Conservation (phyloP, 2,113 vertebrate species). For the Hyla sarda region DNA sequence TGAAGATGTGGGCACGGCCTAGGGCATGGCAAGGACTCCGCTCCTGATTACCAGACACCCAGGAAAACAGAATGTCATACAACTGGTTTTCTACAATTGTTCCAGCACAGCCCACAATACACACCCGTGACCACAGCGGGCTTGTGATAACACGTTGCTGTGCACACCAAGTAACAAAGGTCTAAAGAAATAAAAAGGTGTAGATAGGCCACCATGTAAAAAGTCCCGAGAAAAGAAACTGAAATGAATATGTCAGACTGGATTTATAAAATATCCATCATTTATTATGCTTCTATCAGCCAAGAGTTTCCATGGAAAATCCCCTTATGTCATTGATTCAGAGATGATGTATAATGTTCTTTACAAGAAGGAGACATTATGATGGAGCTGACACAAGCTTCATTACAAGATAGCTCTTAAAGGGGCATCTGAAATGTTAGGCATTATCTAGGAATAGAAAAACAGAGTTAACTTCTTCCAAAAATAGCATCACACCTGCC, state of each 20-base stretch:
- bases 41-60: slow-evolving; percentile 1
- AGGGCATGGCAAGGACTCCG: neutral
- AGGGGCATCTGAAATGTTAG: too few relatives aligned
- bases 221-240: neutral
- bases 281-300: neutral
- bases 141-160: slow-evolving; percentile 48
- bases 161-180: neutral
- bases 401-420: neutral
- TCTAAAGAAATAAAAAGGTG: slow-evolving; percentile 16
- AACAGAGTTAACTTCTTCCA: too few relatives aligned
- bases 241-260: neutral
- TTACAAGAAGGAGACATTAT: neutral
- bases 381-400: neutral
- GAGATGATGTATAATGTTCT: neutral
- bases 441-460: too few relatives aligned
- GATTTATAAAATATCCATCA: neutral
- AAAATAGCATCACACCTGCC: too few relatives aligned
- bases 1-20: neutral
- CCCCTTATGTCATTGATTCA: neutral
- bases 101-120: neutral
- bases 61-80: slow-evolving; percentile 31
- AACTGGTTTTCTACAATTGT: slow-evolving; percentile 35
- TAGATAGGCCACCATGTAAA: neutral
- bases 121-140: slow-evolving; percentile 17
- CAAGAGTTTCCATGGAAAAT: neutral